phyloP scores from a whole-genome alignment of 2,113 vertebrate genomes.

The Lasiurus borealis region DNA sequence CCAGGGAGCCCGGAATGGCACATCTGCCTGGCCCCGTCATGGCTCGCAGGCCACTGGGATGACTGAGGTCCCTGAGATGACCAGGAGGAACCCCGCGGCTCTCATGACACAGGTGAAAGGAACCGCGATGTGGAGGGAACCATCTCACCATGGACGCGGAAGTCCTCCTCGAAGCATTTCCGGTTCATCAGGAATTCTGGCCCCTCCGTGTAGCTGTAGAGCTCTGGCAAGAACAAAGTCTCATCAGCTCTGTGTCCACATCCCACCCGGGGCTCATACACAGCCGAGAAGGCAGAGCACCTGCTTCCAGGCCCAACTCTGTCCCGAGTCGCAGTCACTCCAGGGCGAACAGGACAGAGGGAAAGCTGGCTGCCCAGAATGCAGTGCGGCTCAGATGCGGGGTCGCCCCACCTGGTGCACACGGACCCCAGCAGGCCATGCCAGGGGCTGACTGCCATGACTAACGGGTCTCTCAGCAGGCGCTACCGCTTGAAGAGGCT shows the following conservation, averaged over 20 bases:
- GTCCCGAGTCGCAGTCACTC: not conserved
- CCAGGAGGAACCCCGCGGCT: not conserved
- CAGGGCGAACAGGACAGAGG: not conserved
- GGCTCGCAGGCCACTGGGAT: not conserved
- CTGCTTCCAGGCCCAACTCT: not conserved
- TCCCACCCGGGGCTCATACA: not conserved
- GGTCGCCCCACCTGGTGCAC: not conserved
- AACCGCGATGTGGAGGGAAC: not conserved
- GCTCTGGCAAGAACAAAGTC: slow-evolving; percentile 87
- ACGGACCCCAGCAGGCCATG: not conserved
- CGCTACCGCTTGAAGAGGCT: not conserved
- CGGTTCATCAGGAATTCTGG: slow-evolving; percentile 96
- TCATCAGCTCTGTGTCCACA: not conserved
- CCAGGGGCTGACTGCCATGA: not conserved
- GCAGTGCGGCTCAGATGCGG: not conserved
- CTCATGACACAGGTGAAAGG: not conserved
- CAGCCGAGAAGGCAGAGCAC: not conserved
- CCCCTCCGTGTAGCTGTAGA: slow-evolving; percentile 98
- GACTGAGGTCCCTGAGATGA: not conserved
- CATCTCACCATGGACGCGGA: slow-evolving; percentile 92
- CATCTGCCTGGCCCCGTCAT: not conserved
- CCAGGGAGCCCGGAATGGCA: not conserved
- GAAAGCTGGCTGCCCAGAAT: not conserved
- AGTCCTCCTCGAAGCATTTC: slow-evolving; percentile 98
- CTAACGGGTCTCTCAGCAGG: not conserved